Conservation (phyloP, 1,140 invertebrate species). For the Drosophila auraria region DNA sequence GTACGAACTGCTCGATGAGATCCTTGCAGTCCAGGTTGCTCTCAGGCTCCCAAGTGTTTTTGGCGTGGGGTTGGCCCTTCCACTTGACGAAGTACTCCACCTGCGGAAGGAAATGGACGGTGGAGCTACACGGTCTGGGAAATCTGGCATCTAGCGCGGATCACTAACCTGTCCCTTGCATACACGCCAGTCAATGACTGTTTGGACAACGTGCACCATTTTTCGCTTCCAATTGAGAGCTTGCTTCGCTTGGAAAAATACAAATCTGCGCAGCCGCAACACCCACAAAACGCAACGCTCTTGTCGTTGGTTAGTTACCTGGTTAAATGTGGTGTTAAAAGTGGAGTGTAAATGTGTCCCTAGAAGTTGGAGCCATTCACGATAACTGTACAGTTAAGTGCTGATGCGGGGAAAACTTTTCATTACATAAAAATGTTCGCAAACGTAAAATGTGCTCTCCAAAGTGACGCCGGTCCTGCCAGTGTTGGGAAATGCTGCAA, state of each 20-base stretch:
- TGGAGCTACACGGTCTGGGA: not conserved
- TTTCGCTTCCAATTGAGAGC: constrained; percentile 7
- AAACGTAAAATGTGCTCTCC: too few species aligned
- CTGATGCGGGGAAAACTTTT: not conserved
- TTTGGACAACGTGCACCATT: constrained; percentile 90
- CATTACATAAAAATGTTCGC: too few species aligned
- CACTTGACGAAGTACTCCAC: constrained; percentile 95
- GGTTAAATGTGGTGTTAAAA: not conserved
- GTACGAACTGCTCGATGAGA: constrained; percentile 94
- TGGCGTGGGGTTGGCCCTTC: constrained; percentile 94
- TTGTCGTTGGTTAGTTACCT: too few species aligned
- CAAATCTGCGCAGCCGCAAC: constrained; percentile 23
- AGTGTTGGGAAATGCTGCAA: too few species aligned
- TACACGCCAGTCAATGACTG: too few species aligned
- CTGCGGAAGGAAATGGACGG: constrained; percentile 71
- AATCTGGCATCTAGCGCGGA: not conserved
- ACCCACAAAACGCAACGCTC: not conserved
- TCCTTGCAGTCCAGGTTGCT: constrained; percentile 96
- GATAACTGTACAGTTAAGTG: not conserved
- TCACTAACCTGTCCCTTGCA: too few species aligned
- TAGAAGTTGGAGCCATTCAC: not conserved
- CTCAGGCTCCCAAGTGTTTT: constrained; percentile 95
- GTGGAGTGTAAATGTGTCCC: not conserved
- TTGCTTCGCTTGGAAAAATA: not conserved
- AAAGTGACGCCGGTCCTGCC: too few species aligned